phyloP scores from a whole-genome alignment of 2,888 invertebrate genomes.

The Phrixothrix hirtus region DNA sequence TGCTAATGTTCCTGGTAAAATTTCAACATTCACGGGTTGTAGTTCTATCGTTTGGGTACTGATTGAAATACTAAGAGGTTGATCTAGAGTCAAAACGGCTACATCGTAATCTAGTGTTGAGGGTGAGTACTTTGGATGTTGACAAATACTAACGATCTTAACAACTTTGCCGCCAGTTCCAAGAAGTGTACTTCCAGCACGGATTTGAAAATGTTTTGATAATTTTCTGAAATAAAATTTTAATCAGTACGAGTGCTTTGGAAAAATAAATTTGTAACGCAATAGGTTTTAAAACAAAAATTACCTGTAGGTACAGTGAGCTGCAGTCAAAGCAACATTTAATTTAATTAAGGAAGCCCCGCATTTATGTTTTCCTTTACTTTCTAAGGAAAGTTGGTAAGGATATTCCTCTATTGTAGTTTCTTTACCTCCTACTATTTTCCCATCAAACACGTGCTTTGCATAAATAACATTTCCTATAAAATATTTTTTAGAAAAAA shows the following conservation, averaged over 20 bases:
- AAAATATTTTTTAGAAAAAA: too few relatives aligned
- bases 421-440: conserved; percentile 9
- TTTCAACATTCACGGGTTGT: not conserved
- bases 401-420: conserved; percentile 13
- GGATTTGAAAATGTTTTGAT: not conserved
- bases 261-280: too few relatives aligned
- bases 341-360: conserved; percentile 4
- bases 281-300: too few relatives aligned
- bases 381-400: conserved; percentile 5
- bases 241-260: not conserved
- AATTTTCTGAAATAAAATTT: not conserved
- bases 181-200: conserved; percentile 3
- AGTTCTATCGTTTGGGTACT: conserved; percentile 3
- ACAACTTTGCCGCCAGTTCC: conserved; percentile 3
- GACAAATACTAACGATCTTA: not conserved
- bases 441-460: not conserved
- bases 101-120: conserved; percentile 4
- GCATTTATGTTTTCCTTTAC: conserved; percentile 2
- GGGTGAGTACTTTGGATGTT: conserved; percentile 4
- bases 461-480: too few relatives aligned
- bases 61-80: not conserved
- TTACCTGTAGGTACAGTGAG: conserved; percentile 10
- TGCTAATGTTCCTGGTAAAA: not conserved
- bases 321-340: conserved; percentile 4
- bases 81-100: conserved; percentile 3